Percentiles rank a stretch among this genome's conserved stretches.
Conservation (phyloP, 2,113 vertebrate genomes). For the Chaetorhynchus papuensis region DNA sequence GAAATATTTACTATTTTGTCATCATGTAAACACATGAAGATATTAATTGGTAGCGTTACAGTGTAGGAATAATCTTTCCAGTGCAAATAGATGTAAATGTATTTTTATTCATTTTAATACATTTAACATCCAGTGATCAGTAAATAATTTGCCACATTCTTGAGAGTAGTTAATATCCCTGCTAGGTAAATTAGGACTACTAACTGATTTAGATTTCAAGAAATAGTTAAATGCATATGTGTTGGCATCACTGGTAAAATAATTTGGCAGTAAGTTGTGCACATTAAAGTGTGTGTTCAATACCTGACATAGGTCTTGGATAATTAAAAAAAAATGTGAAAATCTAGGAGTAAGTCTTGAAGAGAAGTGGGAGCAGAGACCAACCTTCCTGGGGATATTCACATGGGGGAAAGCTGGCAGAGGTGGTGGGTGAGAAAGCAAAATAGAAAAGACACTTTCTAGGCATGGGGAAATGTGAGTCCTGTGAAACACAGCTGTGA, state of each 20-base stretch:
- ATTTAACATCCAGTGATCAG: neutral
- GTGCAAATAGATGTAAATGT: neutral
- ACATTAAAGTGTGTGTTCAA: neutral
- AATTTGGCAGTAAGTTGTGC: neutral
- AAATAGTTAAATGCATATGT: neutral
- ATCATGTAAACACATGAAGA: neutral
- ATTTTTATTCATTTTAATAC: neutral
- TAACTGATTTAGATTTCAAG: neutral
- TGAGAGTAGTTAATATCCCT: neutral
- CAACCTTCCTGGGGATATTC: neutral
- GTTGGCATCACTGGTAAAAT: neutral
- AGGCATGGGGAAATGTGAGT: rapidly evolving
- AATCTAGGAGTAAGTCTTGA: neutral
- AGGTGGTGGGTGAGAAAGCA: neutral
- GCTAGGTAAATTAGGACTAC: neutral
- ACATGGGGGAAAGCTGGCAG: neutral
- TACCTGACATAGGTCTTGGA: neutral
- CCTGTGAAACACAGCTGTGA: neutral
- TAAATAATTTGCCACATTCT: neutral
- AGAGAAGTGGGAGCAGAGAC: constrained; percentile 2
- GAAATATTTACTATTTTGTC: neutral
- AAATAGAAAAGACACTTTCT: neutral
- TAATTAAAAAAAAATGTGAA: neutral
- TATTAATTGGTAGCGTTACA: neutral
- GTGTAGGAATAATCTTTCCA: neutral